Evolutionary conservation across 2,888 invertebrate species (phyloP), one percentile per base, ranked within the genome.

Genomic region (Syrphus vitripennis): DNA sequence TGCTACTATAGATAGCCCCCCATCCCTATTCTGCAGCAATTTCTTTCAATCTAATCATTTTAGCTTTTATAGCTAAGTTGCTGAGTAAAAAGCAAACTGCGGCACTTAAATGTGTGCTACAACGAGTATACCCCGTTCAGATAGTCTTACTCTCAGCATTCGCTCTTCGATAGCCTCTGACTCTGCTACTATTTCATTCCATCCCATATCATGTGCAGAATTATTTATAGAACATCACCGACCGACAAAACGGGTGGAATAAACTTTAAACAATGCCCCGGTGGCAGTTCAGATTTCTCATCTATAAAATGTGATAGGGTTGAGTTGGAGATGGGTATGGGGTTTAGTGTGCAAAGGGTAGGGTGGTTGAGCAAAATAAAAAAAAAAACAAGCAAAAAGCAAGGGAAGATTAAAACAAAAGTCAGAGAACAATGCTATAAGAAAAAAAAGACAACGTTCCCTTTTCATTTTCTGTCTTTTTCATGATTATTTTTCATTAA

Each of bases 191-290:
- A 45, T 78, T 78, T 59, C 21, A 21, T 55, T 67, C 59, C 63
- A 29, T 31, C 37, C n/a, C 81, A 61, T 76, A 76, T 75, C 70
- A 42, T 80, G 83, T 76, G 80, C 45, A 45, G 31, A 69, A 69
- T 71, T 84, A 84, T 84, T 84, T 84, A 84, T 84, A 76, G 84
- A 81, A 81, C 65, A 72, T 76, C 67, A 69, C 55, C 57, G 65
- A 72, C 55, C 42, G 65, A 65, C 48, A 37, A 45, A 72, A 72
- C 71, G 84, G 67, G 84, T 84, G 84, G 81, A 84, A 84, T 84
- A 84, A 81, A 84, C 84, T 84, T 84, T 76, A 72, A 84, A 84
- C 84, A 84, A 84, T 81, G 76, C 67, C 59, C 81, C 50, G 65
- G 29, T 80, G 63, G 55, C 16, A 34, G 65, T 50, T 59, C 42